These are phyloP conservation scores for Bombus cullumanus DNA, from an alignment of 1,140 invertebrate genomes.

Conservation along the genomic window DNA sequence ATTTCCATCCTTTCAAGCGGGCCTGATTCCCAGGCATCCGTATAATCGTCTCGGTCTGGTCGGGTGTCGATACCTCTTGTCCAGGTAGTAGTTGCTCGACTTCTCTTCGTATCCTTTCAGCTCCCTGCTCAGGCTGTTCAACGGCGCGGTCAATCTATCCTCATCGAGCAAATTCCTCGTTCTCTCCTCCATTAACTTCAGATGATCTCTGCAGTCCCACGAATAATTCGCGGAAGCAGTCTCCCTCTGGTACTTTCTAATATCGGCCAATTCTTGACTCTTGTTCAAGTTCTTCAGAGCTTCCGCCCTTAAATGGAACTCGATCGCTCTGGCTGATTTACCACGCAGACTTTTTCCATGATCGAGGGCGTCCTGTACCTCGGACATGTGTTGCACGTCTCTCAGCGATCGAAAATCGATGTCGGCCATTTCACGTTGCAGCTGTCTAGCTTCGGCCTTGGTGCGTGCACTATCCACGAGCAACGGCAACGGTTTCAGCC, in stretches of 20 bases:
- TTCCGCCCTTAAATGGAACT: constrained; percentile 85
- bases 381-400: constrained; percentile 82
- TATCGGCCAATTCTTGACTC: constrained; percentile 77
- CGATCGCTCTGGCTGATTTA: constrained; percentile 89
- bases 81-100: constrained; percentile 84
- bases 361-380: constrained; percentile 79
- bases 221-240: constrained; percentile 46
- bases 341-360: constrained; percentile 84
- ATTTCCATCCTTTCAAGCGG: constrained; percentile 18
- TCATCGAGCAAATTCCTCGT: constrained; percentile 79
- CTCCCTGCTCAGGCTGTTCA: constrained; percentile 84
- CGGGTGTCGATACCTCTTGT: constrained; percentile 84
- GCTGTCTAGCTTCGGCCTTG: constrained; percentile 77
- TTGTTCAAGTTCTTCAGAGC: constrained; percentile 79
- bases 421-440: constrained; percentile 79
- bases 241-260: constrained; percentile 76
- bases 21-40: constrained; percentile 57
- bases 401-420: constrained; percentile 78
- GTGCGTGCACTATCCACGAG: constrained; percentile 43
- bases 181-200: constrained; percentile 80
- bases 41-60: constrained; percentile 53
- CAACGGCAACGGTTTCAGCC: constrained; percentile 76
- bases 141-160: constrained; percentile 83
- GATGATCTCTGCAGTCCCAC: constrained; percentile 76
- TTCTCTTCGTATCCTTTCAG: constrained; percentile 86